Conservation (phyloP, 2,113 vertebrate species). For the Otis tarda region DNA sequence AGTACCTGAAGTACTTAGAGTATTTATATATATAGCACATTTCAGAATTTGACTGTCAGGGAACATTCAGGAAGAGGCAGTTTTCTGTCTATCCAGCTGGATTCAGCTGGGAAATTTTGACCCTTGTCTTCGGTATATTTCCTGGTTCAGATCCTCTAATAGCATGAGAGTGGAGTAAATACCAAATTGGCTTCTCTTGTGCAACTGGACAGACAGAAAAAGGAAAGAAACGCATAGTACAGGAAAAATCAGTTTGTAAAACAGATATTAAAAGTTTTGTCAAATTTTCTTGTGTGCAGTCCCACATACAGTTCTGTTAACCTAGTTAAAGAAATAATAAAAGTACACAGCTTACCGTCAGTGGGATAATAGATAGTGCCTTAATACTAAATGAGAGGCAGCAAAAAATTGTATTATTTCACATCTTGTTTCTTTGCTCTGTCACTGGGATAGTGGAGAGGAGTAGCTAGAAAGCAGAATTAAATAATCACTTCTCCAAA, state of each 20-base stretch:
- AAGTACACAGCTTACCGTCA: background rate
- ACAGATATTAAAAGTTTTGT: background rate
- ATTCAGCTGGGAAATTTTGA: background rate
- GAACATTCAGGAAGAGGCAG: background rate
- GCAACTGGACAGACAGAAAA: background rate
- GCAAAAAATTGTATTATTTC: background rate
- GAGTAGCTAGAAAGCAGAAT: background rate
- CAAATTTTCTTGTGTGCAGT: background rate
- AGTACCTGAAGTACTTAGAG: background rate
- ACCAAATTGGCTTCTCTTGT: background rate
- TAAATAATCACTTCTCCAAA: background rate
- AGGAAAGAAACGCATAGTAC: background rate
- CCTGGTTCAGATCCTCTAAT: background rate
- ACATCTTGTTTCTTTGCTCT: background rate
- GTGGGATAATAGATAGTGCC: background rate
- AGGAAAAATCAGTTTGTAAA: background rate
- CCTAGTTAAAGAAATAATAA: background rate
- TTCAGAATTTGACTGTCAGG: background rate
- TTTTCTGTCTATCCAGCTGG: background rate
- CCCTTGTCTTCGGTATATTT: background rate
- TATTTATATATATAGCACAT: background rate
- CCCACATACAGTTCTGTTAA: background rate
- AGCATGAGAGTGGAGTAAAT: background rate
- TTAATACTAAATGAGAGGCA: background rate
- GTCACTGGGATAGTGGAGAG: background rate